These are phyloP conservation scores for Ophiothrix spiculata DNA, from an alignment of 35 echinoderm and acorn worm species.

Conservation along the genomic window DNA sequence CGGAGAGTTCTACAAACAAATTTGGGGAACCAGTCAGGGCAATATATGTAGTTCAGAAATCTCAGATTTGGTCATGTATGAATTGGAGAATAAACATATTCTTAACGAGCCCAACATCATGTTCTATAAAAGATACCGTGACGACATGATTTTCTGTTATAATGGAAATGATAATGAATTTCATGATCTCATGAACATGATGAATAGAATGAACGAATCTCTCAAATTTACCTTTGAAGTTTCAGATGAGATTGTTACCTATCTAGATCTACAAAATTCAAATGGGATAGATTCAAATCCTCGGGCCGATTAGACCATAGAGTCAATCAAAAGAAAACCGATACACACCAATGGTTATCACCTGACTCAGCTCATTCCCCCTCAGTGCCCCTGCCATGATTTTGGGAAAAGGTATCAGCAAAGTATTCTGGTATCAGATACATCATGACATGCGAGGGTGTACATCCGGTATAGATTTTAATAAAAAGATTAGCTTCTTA, in stretches of 20 bases:
- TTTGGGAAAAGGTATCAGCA: no score
- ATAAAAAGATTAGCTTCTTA: not conserved
- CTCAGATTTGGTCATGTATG: no score
- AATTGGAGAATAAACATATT: no score
- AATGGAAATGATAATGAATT: no score
- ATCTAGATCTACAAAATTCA: not conserved
- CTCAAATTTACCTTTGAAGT: not conserved
- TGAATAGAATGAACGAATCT: not conserved
- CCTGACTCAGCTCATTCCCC: not conserved
- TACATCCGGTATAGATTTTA: not conserved
- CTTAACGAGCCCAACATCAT: no score
- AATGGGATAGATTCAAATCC: not conserved
- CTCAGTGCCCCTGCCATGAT: no score
- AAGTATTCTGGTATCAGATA: not conserved
- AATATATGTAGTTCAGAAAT: no score
- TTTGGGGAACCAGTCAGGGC: no score
- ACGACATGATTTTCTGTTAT: no score
- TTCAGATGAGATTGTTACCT: no score
- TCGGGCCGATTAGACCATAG: not conserved
- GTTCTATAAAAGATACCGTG: no score
- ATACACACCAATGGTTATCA: not conserved
- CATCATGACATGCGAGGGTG: not conserved
- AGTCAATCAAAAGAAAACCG: not conserved
- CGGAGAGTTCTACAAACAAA: no score
- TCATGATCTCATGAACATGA: not conserved